These are phyloP conservation scores for cattle (Bos taurus) DNA, from an alignment of 2,113 vertebrate species.

Conservation along the genomic window DNA sequence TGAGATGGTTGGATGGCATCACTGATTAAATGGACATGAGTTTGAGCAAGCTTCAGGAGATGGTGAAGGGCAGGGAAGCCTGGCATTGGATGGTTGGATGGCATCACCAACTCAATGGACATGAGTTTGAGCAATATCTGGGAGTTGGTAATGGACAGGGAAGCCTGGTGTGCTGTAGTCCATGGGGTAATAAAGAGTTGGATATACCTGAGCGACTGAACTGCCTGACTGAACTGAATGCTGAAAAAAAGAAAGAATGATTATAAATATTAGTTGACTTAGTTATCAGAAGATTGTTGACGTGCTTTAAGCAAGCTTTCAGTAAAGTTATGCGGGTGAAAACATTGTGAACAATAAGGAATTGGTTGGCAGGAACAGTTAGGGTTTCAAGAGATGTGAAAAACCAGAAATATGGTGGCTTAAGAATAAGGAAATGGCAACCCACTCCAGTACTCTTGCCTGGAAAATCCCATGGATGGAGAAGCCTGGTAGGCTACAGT, in stretches of 20 bases:
- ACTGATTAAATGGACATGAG: background rate
- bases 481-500: background rate
- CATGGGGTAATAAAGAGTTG: background rate
- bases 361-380: background rate
- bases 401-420: background rate
- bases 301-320: background rate
- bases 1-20: background rate
- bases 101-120: background rate
- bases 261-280: background rate
- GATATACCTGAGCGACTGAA: background rate
- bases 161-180: background rate
- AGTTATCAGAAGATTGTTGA: background rate
- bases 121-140: background rate
- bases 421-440: background rate
- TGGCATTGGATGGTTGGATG: background rate
- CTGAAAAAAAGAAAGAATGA: background rate
- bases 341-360: background rate
- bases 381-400: constrained; percentile 11
- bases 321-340: background rate
- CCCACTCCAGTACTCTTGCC: background rate
- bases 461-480: background rate
- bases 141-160: background rate
- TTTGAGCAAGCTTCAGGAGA: background rate
- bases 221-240: background rate
- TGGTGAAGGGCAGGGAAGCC: background rate